Conservation (phyloP, 2,888 invertebrate genomes). For the Psococerastis gibbosa region DNA sequence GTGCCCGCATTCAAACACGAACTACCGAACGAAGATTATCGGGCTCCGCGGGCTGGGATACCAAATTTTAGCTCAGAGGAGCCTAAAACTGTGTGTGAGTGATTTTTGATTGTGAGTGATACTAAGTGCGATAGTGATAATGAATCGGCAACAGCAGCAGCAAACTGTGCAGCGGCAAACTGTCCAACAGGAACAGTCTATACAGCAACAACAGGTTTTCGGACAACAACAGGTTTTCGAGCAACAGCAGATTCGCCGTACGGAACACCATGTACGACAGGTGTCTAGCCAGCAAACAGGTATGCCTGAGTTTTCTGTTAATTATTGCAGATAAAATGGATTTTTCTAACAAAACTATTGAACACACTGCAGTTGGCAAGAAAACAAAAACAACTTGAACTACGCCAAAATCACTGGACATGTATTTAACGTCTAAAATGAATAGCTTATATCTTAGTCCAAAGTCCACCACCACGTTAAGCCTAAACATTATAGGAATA, state of each 20-base stretch:
- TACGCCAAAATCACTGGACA: too few relatives aligned
- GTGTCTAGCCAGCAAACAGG: conserved; percentile 14
- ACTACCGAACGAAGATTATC: background rate
- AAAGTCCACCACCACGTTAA: too few relatives aligned
- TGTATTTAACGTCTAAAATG: too few relatives aligned
- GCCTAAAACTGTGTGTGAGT: conserved; percentile 1
- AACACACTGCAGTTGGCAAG: too few relatives aligned
- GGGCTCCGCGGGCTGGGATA: background rate
- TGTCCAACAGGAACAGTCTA: conserved; percentile 25
- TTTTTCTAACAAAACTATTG: too few relatives aligned
- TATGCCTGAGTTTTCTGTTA: conserved; percentile 3
- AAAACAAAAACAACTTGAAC: too few relatives aligned
- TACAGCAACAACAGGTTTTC: conserved; percentile 39
- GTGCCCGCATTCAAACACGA: background rate
- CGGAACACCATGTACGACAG: conserved; percentile 34
- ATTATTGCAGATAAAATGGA: too few relatives aligned
- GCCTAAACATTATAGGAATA: too few relatives aligned
- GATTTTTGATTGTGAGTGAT: background rate
- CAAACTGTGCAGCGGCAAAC: conserved; percentile 31
- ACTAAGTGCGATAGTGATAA: conserved; percentile 25
- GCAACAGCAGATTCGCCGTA: conserved; percentile 41
- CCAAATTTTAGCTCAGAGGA: background rate
- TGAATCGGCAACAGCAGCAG: conserved; percentile 47
- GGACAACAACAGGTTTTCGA: conserved; percentile 31
- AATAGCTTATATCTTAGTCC: too few relatives aligned